Percentiles rank a stretch among this genome's conserved stretches.
Conservation (phyloP, 2,888 invertebrate genomes). For the Pharmacophagus antenor region DNA sequence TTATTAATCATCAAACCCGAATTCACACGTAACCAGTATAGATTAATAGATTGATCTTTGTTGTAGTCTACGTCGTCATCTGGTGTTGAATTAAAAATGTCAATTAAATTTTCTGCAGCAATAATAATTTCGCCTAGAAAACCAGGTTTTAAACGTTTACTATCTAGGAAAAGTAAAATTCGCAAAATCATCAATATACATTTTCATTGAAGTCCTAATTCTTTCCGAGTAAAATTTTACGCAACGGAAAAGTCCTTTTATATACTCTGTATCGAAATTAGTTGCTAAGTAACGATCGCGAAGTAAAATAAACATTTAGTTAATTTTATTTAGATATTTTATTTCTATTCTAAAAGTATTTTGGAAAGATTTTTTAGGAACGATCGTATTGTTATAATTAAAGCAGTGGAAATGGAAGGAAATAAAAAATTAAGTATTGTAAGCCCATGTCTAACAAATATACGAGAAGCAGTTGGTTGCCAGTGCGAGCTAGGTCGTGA, state of each 20-base stretch:
- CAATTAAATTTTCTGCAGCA: no score
- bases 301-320: constrained; percentile 43
- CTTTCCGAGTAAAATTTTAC: not conserved
- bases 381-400: constrained; percentile 17
- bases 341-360: constrained; percentile 17
- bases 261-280: constrained; percentile 14
- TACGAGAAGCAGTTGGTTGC: constrained; percentile 55
- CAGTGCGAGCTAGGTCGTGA: constrained; percentile 74
- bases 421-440: constrained; percentile 48
- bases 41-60: no score
- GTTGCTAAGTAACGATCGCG: constrained; percentile 25
- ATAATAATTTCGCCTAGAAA: no score
- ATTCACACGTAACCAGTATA: no score
- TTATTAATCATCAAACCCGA: no score
- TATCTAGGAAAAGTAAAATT: no score
- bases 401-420: constrained; percentile 41
- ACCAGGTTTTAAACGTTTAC: no score
- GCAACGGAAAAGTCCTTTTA: not conserved
- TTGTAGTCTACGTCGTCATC: no score
- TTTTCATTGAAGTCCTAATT: not conserved
- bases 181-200: no score
- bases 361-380: constrained; percentile 18
- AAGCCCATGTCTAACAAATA: constrained; percentile 48
- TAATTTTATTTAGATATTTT: constrained; percentile 23
- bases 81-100: no score